A percentile compares a stretch with the other conserved stretches of the same genome.
These are phyloP conservation scores for Amazona vittata DNA, from an alignment of 2,113 vertebrate genomes.

Conservation along the genomic window DNA sequence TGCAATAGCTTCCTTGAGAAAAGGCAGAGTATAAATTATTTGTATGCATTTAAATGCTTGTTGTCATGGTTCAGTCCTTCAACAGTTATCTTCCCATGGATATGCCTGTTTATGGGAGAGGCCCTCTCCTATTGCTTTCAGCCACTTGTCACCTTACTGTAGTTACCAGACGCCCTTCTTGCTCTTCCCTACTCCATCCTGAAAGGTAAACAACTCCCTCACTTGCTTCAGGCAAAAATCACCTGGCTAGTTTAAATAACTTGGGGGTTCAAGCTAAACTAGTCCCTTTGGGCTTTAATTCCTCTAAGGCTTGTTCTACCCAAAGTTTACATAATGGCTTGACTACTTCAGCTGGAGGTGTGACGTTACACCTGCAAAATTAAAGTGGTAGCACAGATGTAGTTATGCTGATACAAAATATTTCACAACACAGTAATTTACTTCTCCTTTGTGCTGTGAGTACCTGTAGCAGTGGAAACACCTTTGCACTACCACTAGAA, in stretches of 20 bases:
- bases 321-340: not conserved
- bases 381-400: not conserved
- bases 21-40: not conserved
- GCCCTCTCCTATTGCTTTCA: not conserved
- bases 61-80: not conserved
- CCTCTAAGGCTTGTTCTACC: not conserved
- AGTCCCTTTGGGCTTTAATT: conserved; percentile 3
- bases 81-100: not conserved
- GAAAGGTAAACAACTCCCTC: not conserved
- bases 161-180: not conserved
- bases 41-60: not conserved
- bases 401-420: not conserved
- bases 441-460: not conserved
- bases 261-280: conserved; percentile 1
- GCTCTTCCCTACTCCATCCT: not conserved
- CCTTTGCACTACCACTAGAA: not conserved
- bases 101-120: not conserved
- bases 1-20: not conserved
- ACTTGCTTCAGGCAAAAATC: not conserved
- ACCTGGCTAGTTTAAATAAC: not conserved
- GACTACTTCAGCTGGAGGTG: not conserved
- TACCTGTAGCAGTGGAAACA: not conserved
- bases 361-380: not conserved
- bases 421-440: not conserved
- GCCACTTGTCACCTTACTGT: not conserved